These are phyloP conservation scores for Oscheius onirici DNA, from an alignment of 2,888 invertebrate genomes.

Conservation along the genomic window DNA sequence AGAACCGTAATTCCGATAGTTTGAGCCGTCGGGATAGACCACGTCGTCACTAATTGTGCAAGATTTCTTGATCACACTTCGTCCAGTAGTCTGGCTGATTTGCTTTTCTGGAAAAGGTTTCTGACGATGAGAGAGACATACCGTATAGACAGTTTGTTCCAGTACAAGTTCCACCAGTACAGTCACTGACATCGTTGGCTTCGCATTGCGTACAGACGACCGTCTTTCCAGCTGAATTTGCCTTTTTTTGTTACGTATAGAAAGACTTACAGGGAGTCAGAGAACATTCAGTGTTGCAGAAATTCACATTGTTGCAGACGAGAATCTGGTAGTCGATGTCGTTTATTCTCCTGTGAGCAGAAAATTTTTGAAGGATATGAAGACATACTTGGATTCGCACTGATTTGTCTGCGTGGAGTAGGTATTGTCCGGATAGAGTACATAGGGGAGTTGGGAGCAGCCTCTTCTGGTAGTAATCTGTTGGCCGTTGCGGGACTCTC, in stretches of 20 bases:
- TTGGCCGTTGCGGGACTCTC: slow-evolving; percentile 9
- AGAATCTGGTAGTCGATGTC: slow-evolving; percentile 46
- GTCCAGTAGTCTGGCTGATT: slow-evolving; percentile 14
- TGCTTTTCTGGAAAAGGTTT: slow-evolving; percentile 13
- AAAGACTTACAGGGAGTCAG: neutral
- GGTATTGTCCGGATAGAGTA: slow-evolving; percentile 45
- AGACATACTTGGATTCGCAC: slow-evolving; percentile 37
- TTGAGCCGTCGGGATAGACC: slow-evolving; percentile 39
- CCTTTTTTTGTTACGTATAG: too few relatives aligned
- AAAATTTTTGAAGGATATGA: neutral
- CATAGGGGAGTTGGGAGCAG: slow-evolving; percentile 38
- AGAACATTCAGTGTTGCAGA: slow-evolving; percentile 42
- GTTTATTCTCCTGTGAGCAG: slow-evolving; percentile 32
- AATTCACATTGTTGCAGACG: slow-evolving; percentile 42
- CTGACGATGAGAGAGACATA: slow-evolving; percentile 24
- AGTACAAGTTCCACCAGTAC: slow-evolving; percentile 42
- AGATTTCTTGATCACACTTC: slow-evolving; percentile 38
- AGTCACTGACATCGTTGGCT: slow-evolving; percentile 38
- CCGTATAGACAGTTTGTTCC: slow-evolving; percentile 44
- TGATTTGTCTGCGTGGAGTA: slow-evolving; percentile 30
- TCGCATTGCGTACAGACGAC: slow-evolving; percentile 44
- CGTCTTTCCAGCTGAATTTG: neutral
- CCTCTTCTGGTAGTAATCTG: slow-evolving; percentile 27
- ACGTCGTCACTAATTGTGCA: slow-evolving; percentile 36
- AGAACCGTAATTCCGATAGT: slow-evolving; percentile 33